phyloP scores from a whole-genome alignment of 2,113 vertebrate species.

The Syngnathus typhle region DNA sequence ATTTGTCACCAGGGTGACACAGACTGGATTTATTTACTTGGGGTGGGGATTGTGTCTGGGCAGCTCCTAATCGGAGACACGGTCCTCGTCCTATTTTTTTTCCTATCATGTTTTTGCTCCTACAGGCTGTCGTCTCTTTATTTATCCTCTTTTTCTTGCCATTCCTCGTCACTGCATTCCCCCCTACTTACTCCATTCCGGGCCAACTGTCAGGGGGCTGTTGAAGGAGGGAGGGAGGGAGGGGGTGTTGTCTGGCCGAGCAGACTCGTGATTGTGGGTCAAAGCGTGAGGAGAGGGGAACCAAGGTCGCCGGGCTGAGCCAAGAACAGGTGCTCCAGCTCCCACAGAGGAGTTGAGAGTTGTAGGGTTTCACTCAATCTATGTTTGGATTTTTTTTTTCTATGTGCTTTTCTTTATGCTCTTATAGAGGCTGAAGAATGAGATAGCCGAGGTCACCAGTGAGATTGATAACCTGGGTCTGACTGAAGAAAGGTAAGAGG shows the following conservation, averaged over 20 bases:
- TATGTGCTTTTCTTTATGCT: constrained; percentile 9
- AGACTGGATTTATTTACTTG: constrained; percentile 24
- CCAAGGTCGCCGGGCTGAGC: constrained; percentile 32
- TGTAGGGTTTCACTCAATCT: constrained; percentile 19
- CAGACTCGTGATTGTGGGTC: constrained; percentile 54
- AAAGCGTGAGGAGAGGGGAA: constrained; percentile 14
- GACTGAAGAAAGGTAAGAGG: constrained; percentile 87
- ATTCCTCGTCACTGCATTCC: not conserved
- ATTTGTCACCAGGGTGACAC: constrained; percentile 29
- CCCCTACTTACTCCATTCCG: constrained; percentile 6
- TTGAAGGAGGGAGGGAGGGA: no score
- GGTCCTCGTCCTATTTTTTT: not conserved
- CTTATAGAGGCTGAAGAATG: constrained; percentile 89
- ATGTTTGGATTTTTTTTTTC: not conserved
- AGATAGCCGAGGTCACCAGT: constrained; percentile 95
- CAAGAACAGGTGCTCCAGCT: constrained; percentile 53
- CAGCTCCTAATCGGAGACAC: not conserved
- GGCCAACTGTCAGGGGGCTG: constrained; percentile 1
- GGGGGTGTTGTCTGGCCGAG: not conserved
- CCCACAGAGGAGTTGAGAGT: constrained; percentile 35
- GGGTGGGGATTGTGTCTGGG: not conserved
- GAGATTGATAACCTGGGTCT: constrained; percentile 96
- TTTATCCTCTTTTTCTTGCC: not conserved
- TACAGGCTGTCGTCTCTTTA: not conserved
- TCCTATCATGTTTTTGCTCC: constrained; percentile 5